phyloP scores from a whole-genome alignment of 1,140 invertebrate genomes.

The Hyles euphorbiae region DNA sequence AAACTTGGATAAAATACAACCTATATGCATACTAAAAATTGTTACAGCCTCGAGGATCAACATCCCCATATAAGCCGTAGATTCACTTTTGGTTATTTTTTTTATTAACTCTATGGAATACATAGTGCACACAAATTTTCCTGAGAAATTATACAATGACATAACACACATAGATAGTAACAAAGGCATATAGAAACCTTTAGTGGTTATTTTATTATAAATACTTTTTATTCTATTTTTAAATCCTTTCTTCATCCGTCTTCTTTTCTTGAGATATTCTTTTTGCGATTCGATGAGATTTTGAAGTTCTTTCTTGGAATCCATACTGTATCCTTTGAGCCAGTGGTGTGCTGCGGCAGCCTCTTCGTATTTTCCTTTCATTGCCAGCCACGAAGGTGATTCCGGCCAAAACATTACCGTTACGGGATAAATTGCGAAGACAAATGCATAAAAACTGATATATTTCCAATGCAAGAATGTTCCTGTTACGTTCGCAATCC shows the following conservation, averaged over 20 bases:
- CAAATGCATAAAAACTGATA: too few relatives aligned
- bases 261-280: slow-evolving; percentile 6
- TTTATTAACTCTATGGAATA: slow-evolving; percentile 36
- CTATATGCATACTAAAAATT: slow-evolving; percentile 24
- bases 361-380: too few relatives aligned
- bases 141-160: slow-evolving; percentile 30
- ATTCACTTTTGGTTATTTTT: slow-evolving; percentile 23
- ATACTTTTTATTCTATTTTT: neutral
- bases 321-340: slow-evolving; percentile 19
- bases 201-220: slow-evolving; percentile 8
- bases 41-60: slow-evolving; percentile 24
- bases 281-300: slow-evolving; percentile 19
- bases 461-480: too few relatives aligned
- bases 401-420: too few relatives aligned
- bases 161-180: slow-evolving; percentile 13
- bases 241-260: too few relatives aligned
- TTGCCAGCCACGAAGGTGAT: too few relatives aligned
- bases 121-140: slow-evolving; percentile 32
- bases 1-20: slow-evolving; percentile 22
- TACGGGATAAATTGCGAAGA: too few relatives aligned
- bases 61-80: slow-evolving; percentile 24
- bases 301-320: slow-evolving; percentile 22
- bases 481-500: slow-evolving; percentile 16
- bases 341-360: slow-evolving; percentile 19
- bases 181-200: slow-evolving; percentile 19